Base-by-base conservation (phyloP, 92 coral and sea anemone species). In the Palythoa heliodiscus region DNA sequence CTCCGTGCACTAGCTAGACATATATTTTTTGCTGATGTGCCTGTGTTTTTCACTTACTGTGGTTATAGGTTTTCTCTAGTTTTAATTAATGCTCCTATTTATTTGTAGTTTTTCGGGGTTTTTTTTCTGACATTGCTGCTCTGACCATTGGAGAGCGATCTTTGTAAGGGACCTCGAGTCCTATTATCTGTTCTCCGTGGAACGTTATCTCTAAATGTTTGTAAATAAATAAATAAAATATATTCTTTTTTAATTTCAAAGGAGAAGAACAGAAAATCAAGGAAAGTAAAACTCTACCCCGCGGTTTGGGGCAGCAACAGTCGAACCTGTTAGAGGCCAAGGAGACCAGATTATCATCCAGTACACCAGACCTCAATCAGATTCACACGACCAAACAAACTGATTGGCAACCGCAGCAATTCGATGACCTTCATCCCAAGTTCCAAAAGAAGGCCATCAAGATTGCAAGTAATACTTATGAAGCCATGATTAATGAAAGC, bases 291-390 rank as follows among this genome's bases (percentile, higher is more conserved):
- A 11, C 19, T 58, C 20, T 58, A 58, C 64, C 64, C 64, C 64
- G 64, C 12, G 50, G 50, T 43, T 43, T 8, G 50, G 50, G 48
- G 7, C 7, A 3, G 48, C 48, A 43, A 43, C 48, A 7, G 48
- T 43, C 48, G 48, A 43, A 43, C 48, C 48, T 43, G 48, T 43
- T 43, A 7, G 48, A 6, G 47, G 1, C 4, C 43, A 11, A 25
- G 15, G 73, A 69, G 43, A 53, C 4, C 68, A 53, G 61, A 76
- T 10, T 15, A 37, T 23, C 81, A 2, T 4, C 20, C 3, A 76
- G 81, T 48, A 52, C 61, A 57, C 81, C 81, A 23, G 66, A 76
- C 81, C 14, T 76, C 16, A 76, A 63, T 52, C 78, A 73, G 54
- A 53, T 53, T 11, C 67, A 15, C 23, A 13, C 67, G 11, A 16